Evolutionary conservation across 2,113 vertebrate species (phyloP).

Genomic region (Oceanites oceanicus): DNA sequence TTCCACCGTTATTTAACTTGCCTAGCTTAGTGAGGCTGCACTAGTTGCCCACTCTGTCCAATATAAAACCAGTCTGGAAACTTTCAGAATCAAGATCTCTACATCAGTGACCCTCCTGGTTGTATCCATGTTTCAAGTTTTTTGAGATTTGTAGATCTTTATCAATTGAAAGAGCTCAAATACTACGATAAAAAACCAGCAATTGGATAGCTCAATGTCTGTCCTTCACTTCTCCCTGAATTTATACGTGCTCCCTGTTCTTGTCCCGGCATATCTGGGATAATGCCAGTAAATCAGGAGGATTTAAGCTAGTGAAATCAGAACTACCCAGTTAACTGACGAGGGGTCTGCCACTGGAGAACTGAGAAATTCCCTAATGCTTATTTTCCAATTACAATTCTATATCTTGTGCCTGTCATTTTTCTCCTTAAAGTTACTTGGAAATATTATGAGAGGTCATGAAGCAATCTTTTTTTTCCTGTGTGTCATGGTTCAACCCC

Average conservation of each 20-base stretch:
- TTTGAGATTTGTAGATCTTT: neutral
- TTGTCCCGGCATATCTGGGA: neutral
- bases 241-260: neutral
- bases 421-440: neutral
- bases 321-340: neutral
- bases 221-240: neutral
- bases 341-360: neutral
- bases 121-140: neutral
- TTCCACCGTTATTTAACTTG: neutral
- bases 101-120: neutral
- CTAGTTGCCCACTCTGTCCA: neutral
- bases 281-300: neutral
- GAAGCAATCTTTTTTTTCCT: neutral
- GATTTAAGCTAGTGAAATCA: neutral
- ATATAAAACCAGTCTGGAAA: neutral
- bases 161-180: neutral
- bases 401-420: neutral
- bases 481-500: no score
- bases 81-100: neutral
- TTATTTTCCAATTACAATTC: neutral
- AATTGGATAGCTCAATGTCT: neutral
- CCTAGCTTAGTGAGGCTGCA: neutral
- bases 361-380: neutral
- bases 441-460: neutral
- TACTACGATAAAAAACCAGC: neutral